Evolutionary conservation across 2,888 invertebrate species (phyloP).

Genomic region (Bhutanitis thaidina): DNA sequence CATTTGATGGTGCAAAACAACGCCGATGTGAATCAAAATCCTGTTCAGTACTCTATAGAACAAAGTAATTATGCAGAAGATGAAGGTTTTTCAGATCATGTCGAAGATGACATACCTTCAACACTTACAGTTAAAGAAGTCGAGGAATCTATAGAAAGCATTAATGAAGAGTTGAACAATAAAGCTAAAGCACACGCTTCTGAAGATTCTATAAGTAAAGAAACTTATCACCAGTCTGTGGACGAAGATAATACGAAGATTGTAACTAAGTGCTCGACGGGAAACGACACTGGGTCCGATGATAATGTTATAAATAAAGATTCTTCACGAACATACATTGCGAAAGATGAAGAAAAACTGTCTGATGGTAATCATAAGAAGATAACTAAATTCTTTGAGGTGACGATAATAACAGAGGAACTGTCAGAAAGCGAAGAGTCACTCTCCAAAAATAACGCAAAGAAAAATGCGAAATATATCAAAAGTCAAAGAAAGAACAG

Average conservation of each 20-base stretch:
- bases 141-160: slow-evolving; percentile 23
- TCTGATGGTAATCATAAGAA: slow-evolving; percentile 28
- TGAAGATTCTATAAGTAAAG: slow-evolving; percentile 17
- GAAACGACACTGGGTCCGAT: slow-evolving; percentile 10
- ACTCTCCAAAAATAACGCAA: slow-evolving; percentile 9
- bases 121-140: slow-evolving; percentile 21
- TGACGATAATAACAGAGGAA: slow-evolving; percentile 57
- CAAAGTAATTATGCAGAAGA: slow-evolving; percentile 22
- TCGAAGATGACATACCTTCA: slow-evolving; percentile 20
- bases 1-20: slow-evolving; percentile 27
- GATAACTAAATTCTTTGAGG: slow-evolving; percentile 42
- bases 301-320: slow-evolving; percentile 20
- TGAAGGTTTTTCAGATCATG: slow-evolving; percentile 20
- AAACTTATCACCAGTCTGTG: slow-evolving; percentile 5
- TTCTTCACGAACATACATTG: slow-evolving; percentile 3
- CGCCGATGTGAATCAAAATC: slow-evolving; percentile 21
- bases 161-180: slow-evolving; percentile 23
- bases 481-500: slow-evolving; percentile 2
- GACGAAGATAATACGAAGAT: not conserved
- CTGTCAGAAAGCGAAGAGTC: slow-evolving; percentile 48
- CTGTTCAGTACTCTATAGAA: slow-evolving; percentile 19
- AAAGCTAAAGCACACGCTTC: slow-evolving; percentile 20
- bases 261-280: not conserved
- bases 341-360: slow-evolving; percentile 9
- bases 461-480: slow-evolving; percentile 12